Evolutionary conservation across 2,888 invertebrate species (phyloP), one percentile per base, ranked within the genome.

Genomic region (Idaea dimidiata): DNA sequence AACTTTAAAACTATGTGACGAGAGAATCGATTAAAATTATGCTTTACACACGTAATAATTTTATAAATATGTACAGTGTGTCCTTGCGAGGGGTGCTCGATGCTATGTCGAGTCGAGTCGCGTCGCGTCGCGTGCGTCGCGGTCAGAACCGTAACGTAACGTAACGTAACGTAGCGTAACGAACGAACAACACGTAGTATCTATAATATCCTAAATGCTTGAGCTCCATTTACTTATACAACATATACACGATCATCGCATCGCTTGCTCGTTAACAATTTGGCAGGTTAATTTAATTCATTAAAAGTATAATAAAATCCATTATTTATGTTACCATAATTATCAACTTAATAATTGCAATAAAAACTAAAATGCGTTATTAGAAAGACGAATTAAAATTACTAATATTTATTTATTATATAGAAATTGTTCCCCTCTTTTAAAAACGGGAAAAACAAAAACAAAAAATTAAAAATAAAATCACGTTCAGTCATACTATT

Each of bases 321-420:
- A 85, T 80, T 74, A 71, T 72, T 83, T 83, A 83, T 83, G 84
- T 85, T 75, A 76, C 75, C 86, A 83, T 43, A 8, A 43, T 82
- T 82, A 86, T 83, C 83, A 87, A 90, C 89, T 89, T 89, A 91
- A 79, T 85, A 85, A 84, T 84, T 87, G 90, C 89, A 79, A 87
- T 89, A 90, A 86, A 87, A 91, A 91, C 89, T 91, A 90, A 91
- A 90, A 89, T 89, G 87, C 87, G 82, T 43, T 89, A 88, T 87
- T 81, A 87, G 83, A 87, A 89, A 88, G 43, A 87, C 83, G 86
- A 86, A 91, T 89, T 91, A 90, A 88, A 88, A 91, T 91, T 91
- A 92, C 89, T 84, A 91, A 89, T 91, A 89, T 86, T 89, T 87
- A 89, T 91, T 89, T 91, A 89, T 89, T 87, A 89, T 91, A 91